Evolutionary conservation across 1,140 invertebrate genomes (phyloP).

Genomic region (Brachionus manjavacas): DNA sequence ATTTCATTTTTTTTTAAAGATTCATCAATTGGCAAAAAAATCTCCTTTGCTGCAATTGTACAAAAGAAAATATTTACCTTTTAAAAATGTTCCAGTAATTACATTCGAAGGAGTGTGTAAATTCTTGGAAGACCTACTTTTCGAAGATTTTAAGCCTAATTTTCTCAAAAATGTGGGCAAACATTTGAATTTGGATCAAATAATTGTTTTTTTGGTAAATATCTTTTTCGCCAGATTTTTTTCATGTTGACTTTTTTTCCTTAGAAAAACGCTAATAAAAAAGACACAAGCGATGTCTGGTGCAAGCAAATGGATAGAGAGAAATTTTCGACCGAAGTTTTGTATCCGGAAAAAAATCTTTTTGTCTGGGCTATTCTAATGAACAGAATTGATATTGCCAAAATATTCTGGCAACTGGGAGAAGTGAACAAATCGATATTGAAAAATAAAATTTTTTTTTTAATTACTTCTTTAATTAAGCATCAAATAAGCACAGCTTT

Average conservation of each 20-base stretch:
- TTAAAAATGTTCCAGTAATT: neutral
- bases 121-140: constrained; percentile 8
- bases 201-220: constrained; percentile 10
- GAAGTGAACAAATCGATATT: constrained; percentile 44
- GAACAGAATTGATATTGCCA: constrained; percentile 50
- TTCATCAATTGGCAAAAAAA: constrained; percentile 25
- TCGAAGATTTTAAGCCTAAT: constrained; percentile 30
- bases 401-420: constrained; percentile 52
- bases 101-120: neutral
- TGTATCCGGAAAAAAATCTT: constrained; percentile 50
- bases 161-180: neutral
- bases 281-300: neutral
- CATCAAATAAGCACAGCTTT: constrained; percentile 48
- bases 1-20: neutral
- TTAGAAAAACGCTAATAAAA: constrained; percentile 10
- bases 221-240: neutral
- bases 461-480: neutral
- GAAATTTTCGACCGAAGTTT: constrained; percentile 43
- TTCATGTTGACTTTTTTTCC: neutral
- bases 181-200: neutral
- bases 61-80: constrained; percentile 42
- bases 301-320: neutral
- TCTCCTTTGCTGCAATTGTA: constrained; percentile 39
- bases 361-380: constrained; percentile 55
- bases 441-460: too few relatives aligned